Percentiles rank a stretch among this genome's conserved stretches.
These are phyloP conservation scores for Dicentrarchus labrax DNA, from an alignment of 2,113 vertebrate species.

Conservation along the genomic window DNA sequence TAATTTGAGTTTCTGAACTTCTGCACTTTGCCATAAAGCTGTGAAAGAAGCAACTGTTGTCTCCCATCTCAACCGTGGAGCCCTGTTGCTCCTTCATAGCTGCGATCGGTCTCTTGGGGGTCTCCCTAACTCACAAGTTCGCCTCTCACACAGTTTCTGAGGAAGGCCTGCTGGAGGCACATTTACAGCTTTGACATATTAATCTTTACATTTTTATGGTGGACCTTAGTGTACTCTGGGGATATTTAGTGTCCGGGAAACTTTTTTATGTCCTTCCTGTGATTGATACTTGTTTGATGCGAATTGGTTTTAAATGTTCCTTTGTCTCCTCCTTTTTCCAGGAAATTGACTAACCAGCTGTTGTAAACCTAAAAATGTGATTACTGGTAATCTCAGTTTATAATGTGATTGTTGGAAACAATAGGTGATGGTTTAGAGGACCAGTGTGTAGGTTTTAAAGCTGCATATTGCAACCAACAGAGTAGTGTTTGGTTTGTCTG, in stretches of 20 bases:
- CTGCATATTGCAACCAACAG: too few species aligned
- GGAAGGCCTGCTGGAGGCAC: background rate
- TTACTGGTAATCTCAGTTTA: background rate
- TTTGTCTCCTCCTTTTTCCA: background rate
- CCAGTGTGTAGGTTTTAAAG: too few species aligned
- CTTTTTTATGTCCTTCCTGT: background rate
- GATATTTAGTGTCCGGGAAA: background rate
- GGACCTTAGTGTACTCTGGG: background rate
- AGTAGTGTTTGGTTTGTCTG: too few species aligned
- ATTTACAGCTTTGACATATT: conserved; percentile 34
- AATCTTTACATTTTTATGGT: conserved; percentile 1
- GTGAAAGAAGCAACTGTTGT: background rate
- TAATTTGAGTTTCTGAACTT: background rate
- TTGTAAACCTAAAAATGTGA: background rate
- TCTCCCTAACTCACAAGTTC: background rate
- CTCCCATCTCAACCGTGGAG: background rate
- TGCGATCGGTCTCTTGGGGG: background rate
- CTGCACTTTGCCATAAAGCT: background rate
- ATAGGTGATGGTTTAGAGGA: too few species aligned
- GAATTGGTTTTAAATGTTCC: background rate
- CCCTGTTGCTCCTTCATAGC: background rate
- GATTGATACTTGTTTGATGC: background rate
- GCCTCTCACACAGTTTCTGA: background rate
- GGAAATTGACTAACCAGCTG: background rate
- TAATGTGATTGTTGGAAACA: too few species aligned